Percentiles rank a stretch among this genome's conserved stretches.
These are phyloP conservation scores for Lutjanus erythropterus DNA, from an alignment of 2,113 vertebrate genomes.

Conservation along the genomic window DNA sequence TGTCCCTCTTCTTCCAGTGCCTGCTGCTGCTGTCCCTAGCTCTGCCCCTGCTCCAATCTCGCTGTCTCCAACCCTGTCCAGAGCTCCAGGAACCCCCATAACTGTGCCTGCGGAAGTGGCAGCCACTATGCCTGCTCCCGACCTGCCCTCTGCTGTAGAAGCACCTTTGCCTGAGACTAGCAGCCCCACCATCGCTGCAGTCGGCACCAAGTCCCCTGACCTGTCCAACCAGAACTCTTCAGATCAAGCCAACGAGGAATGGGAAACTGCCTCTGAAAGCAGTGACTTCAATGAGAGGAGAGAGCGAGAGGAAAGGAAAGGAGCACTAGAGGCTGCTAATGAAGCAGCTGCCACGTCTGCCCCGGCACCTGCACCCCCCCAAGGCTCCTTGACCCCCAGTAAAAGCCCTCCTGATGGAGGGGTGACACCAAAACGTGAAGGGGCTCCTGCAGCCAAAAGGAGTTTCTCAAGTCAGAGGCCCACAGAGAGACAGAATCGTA, in stretches of 20 bases:
- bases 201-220: constrained; percentile 96
- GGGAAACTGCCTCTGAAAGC: constrained; percentile 99
- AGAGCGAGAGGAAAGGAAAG: constrained; percentile 95
- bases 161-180: constrained; percentile 64
- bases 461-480: constrained; percentile 98
- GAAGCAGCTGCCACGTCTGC: constrained; percentile 75
- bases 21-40: constrained; percentile 54
- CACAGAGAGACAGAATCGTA: constrained; percentile 93
- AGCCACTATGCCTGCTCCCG: constrained; percentile 44
- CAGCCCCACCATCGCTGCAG: constrained; percentile 74
- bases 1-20: constrained; percentile 63
- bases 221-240: constrained; percentile 99
- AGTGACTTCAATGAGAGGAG: constrained; percentile 98
- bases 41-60: constrained; percentile 57
- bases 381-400: constrained; percentile 82
- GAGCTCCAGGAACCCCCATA: constrained; percentile 83
- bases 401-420: constrained; percentile 86
- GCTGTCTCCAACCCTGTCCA: constrained; percentile 77
- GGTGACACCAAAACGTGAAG: constrained; percentile 87
- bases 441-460: constrained; percentile 87
- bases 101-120: constrained; percentile 68
- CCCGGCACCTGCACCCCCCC: constrained; percentile 53
- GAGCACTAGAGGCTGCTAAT: constrained; percentile 84
- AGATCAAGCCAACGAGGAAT: constrained; percentile 99
- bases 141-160: constrained; percentile 63